Base-by-base conservation (phyloP, 2,797 vertebrate species). In the Coregonus suidteri region DNA sequence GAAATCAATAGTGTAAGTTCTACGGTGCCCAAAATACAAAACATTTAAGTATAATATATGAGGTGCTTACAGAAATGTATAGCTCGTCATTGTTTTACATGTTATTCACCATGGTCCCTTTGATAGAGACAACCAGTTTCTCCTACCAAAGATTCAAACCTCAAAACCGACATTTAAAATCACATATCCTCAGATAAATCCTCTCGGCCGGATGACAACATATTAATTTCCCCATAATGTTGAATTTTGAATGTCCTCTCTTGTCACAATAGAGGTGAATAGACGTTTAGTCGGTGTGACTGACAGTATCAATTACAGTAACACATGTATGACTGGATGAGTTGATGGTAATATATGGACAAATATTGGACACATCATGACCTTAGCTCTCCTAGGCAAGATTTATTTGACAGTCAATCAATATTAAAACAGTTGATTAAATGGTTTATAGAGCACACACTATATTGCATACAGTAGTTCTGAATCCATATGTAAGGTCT, bases 241-340 rank as follows among this genome's bases (percentile, higher is more conserved):
- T 51, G 31, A 20, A 70, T 18, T 35, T 64, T 16, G 30, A 31
- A 11, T 20, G 73, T 37, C 51, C 72, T 72, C 4, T 25, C 51
- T 16, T 79, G 16, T 65, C 30, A 71, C n/a, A 13, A 25, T 31
- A 13, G 65, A 77, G 31, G 65, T 79, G 64, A 81, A 74, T 16
- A 31, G 15, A 66, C 62, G 66, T 69, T 6, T 47, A 80, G 16
- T 37, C 66, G 15, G 64, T 54, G n/a, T 77, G 25, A 80, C 13
- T 65, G 76, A 75, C 6, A 37, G 37, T 64, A 74, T 73, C 81
- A 47, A 64, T 82, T 81, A 84, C 71, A 52, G 75, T 77, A 68
- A 76, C 37, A 78, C 65, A 82, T 67, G 66, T 47, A 18, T 41
- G 64, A 56, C 20, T 64, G 59, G 9, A 25, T 64, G 25, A 25